Conservation (phyloP, 2,888 invertebrate genomes). For the Oeneis ivallda region DNA sequence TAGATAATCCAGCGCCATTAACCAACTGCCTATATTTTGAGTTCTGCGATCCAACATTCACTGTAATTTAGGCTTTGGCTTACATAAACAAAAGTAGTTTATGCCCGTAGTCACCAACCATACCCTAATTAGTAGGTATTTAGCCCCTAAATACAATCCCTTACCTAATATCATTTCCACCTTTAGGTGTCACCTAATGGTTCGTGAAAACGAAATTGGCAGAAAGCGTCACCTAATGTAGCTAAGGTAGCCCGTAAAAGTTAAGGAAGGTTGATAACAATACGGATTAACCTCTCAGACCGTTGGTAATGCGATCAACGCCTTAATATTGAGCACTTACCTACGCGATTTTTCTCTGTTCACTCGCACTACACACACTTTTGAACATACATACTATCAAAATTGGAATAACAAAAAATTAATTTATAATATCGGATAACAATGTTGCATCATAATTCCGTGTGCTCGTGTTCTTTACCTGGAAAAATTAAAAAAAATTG, state of each 20-base stretch:
- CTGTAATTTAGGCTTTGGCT: neutral
- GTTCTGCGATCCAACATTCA: neutral
- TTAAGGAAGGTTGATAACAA: too few species aligned
- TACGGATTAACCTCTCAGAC: too few species aligned
- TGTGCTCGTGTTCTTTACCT: conserved; percentile 61
- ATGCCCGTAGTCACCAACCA: too few species aligned
- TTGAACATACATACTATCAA: conserved; percentile 40
- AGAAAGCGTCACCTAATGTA: too few species aligned
- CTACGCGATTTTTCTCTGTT: conserved; percentile 2
- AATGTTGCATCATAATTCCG: conserved; percentile 72
- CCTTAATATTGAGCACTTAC: neutral
- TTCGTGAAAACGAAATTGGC: too few species aligned
- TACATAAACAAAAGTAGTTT: neutral
- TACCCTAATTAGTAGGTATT: too few species aligned
- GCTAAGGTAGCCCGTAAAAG: too few species aligned
- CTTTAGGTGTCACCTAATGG: too few species aligned
- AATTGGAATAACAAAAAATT: conserved; percentile 45
- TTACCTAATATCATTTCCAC: too few species aligned
- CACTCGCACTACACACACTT: conserved; percentile 32
- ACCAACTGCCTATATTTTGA: neutral
- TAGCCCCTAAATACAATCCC: too few species aligned
- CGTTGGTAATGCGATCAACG: neutral
- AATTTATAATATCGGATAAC: conserved; percentile 40
- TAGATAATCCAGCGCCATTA: neutral
- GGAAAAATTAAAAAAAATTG: conserved; percentile 47